phyloP scores from a whole-genome alignment of 2,888 invertebrate genomes.

The Drosophila subquinaria region DNA sequence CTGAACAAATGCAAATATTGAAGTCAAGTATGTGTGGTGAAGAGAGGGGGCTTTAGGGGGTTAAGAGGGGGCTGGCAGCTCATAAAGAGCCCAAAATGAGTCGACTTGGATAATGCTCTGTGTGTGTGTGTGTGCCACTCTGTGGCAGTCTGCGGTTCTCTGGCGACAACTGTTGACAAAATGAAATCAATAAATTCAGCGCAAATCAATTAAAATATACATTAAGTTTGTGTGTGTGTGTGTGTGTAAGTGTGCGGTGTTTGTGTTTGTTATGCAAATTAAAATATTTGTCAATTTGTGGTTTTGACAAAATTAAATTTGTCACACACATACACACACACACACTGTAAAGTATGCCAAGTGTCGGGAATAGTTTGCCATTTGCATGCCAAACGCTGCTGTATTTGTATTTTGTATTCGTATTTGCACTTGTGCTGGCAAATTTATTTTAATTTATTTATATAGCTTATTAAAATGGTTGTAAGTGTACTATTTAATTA shows the following conservation, averaged over 20 bases:
- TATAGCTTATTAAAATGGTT: constrained; percentile 76
- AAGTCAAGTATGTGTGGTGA: constrained; percentile 4
- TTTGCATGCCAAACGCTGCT: constrained; percentile 30
- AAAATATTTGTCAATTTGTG: constrained; percentile 82
- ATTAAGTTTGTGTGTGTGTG: constrained; percentile 23
- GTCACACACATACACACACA: constrained; percentile 35
- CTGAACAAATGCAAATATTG: constrained; percentile 50
- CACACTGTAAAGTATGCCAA: constrained; percentile 14
- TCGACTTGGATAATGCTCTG: constrained; percentile 43
- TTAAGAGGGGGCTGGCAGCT: neutral
- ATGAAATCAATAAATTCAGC: constrained; percentile 82
- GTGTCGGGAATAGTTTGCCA: constrained; percentile 37
- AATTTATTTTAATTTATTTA: constrained; percentile 72
- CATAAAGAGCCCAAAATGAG: constrained; percentile 54
- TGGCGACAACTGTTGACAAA: constrained; percentile 77
- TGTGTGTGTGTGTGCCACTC: constrained; percentile 31
- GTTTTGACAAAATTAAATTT: constrained; percentile 79
- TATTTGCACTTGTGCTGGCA: constrained; percentile 10
- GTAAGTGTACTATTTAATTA: constrained; percentile 75
- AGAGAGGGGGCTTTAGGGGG: neutral
- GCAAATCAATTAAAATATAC: constrained; percentile 77
- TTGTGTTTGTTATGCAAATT: constrained; percentile 64
- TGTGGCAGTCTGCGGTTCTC: constrained; percentile 54
- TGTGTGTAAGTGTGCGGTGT: constrained; percentile 27
- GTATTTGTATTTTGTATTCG: constrained; percentile 6